Conservation (phyloP, 2,797 vertebrate species). For the Cyprinella venusta region DNA sequence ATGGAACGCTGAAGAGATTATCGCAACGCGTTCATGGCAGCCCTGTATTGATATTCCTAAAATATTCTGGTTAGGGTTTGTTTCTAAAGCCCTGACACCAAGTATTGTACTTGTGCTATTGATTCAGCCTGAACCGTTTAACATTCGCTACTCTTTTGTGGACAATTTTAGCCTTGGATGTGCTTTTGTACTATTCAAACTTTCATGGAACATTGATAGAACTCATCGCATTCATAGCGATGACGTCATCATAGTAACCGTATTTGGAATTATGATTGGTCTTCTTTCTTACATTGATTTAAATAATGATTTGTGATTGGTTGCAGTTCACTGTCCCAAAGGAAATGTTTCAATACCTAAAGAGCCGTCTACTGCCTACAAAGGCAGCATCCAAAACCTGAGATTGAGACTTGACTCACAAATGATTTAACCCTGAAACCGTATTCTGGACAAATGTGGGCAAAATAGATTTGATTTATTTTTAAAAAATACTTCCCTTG, state of each 20-base stretch:
- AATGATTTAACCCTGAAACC: neutral
- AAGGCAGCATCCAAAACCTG: neutral
- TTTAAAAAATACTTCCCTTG: too few relatives aligned
- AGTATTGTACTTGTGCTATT: conserved; percentile 9
- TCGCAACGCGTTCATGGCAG: neutral
- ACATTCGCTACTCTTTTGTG: neutral
- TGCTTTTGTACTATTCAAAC: neutral
- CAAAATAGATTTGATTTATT: too few relatives aligned
- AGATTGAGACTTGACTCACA: neutral
- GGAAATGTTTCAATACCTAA: neutral
- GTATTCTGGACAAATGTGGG: too few relatives aligned
- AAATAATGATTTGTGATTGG: neutral
- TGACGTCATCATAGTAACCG: neutral
- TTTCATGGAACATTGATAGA: neutral
- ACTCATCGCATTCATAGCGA: neutral
- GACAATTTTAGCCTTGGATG: neutral
- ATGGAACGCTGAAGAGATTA: conserved; percentile 21
- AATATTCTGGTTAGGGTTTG: conserved; percentile 5
- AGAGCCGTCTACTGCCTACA: neutral
- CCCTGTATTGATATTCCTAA: conserved; percentile 22
- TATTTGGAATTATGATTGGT: neutral
- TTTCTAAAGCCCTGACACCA: conserved; percentile 2
- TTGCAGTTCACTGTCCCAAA: neutral
- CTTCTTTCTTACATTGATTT: neutral
- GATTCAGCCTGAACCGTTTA: neutral